Conservation (phyloP, 2,113 vertebrate genomes). For the Forbesichthys papilliferus region DNA sequence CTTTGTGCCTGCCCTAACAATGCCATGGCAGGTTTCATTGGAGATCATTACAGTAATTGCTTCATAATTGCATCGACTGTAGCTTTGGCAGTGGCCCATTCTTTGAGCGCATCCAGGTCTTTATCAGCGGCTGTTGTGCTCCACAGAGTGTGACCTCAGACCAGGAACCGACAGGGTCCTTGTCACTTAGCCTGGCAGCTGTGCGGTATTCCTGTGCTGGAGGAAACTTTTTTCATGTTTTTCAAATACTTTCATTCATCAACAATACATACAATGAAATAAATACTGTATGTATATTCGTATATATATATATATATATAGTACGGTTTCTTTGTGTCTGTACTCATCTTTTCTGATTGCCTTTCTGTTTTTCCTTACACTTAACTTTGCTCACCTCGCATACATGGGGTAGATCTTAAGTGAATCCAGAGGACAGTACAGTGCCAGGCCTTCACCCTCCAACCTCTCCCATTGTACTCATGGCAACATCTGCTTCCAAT, state of each 20-base stretch:
- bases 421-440: constrained; percentile 65
- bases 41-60: constrained; percentile 71
- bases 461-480: constrained; percentile 45
- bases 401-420: constrained; percentile 63
- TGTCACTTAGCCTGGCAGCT: constrained; percentile 51
- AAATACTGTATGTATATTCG: no score
- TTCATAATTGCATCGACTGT: constrained; percentile 65
- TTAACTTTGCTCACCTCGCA: constrained; percentile 9
- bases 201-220: constrained; percentile 43
- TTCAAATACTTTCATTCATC: background rate
- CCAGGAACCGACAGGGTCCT: constrained; percentile 35
- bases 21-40: constrained; percentile 56
- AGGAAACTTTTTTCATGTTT: background rate
- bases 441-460: constrained; percentile 47
- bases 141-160: constrained; percentile 54
- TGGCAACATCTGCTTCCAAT: constrained; percentile 68
- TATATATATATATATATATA: background rate
- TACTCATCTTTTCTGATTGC: background rate
- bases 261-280: no score
- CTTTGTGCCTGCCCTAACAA: constrained; percentile 58
- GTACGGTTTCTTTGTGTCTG: background rate
- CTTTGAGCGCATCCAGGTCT: constrained; percentile 51
- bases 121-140: constrained; percentile 42
- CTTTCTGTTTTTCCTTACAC: constrained; percentile 12
- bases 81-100: constrained; percentile 57